Evolutionary conservation across 1,140 invertebrate genomes (phyloP).

Genomic region (Drosophila tropicalis): DNA sequence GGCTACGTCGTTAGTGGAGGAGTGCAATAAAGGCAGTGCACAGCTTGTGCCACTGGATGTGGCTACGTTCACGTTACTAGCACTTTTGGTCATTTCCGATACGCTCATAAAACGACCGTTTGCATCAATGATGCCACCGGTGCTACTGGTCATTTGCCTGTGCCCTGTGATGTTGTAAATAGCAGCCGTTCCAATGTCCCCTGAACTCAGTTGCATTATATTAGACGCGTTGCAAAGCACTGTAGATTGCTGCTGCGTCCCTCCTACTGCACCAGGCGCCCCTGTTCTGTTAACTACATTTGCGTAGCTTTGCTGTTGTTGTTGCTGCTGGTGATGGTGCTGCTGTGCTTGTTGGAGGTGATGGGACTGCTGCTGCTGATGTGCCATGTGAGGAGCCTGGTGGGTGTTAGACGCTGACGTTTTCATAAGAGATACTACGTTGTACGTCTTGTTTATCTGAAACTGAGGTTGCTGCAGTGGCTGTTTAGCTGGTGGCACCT

Average conservation of each 20-base stretch:
- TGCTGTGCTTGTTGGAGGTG: conserved; percentile 40
- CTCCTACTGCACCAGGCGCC: conserved; percentile 23
- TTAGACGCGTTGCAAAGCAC: conserved; percentile 55
- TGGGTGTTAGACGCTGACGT: conserved; percentile 41
- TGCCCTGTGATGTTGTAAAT: conserved; percentile 55
- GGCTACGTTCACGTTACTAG: conserved; percentile 10
- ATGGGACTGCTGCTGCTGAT: conserved; percentile 32
- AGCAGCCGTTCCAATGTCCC: conserved; percentile 42
- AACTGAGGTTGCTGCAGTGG: conserved; percentile 53
- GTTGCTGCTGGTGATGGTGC: conserved; percentile 27
- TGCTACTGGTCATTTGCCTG: conserved; percentile 22
- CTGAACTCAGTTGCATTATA: conserved; percentile 43
- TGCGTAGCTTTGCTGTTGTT: conserved; percentile 58
- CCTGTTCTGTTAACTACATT: conserved; percentile 53
- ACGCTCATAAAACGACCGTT: conserved; percentile 42
- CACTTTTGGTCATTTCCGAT: conserved; percentile 39
- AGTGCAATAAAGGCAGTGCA: not conserved
- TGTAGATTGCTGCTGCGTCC: conserved; percentile 43
- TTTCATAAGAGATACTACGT: conserved; percentile 61
- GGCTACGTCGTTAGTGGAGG: not conserved
- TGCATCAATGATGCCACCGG: conserved; percentile 33
- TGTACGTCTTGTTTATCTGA: conserved; percentile 66
- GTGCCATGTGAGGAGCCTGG: conserved; percentile 31
- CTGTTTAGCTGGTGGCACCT: conserved; percentile 46
- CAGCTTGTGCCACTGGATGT: not conserved